Conservation (phyloP, 2,888 invertebrate genomes). For the Limnephilus marmoratus region DNA sequence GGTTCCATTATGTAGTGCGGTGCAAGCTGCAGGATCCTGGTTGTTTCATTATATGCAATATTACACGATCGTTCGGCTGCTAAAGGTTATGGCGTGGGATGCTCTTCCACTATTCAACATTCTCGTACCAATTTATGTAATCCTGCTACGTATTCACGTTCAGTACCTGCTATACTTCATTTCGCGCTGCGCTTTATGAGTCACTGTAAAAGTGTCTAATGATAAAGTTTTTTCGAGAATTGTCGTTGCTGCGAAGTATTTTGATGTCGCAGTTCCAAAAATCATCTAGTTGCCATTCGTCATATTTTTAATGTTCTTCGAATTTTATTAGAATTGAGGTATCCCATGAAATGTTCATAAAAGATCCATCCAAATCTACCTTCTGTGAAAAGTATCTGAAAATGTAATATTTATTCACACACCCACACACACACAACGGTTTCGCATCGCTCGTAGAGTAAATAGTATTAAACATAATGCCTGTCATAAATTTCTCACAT, state of each 20-base stretch:
- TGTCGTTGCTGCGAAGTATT: neutral
- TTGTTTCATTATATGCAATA: too few relatives aligned
- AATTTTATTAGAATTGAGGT: neutral
- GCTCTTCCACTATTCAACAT: neutral
- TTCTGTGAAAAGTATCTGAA: neutral
- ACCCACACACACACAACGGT: neutral
- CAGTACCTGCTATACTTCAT: neutral
- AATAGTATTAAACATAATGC: slow-evolving; percentile 21
- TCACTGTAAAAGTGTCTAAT: neutral
- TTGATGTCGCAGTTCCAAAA: neutral
- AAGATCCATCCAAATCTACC: neutral
- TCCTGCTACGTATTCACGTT: neutral
- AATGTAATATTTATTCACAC: neutral
- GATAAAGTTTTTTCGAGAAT: neutral
- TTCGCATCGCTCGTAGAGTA: neutral
- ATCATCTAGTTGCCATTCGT: neutral
- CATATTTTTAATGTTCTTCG: neutral
- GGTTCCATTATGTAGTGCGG: too few relatives aligned
- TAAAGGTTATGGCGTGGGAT: neutral
- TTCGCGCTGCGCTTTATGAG: neutral
- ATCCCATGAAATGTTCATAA: neutral
- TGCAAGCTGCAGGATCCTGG: too few relatives aligned
- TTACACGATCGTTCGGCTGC: too few relatives aligned
- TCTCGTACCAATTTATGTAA: neutral
- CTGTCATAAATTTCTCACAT: slow-evolving; percentile 18